Evolutionary conservation across 2,113 vertebrate species (phyloP), one percentile per base, ranked within the genome.

Genomic region (Gavia stellata): DNA sequence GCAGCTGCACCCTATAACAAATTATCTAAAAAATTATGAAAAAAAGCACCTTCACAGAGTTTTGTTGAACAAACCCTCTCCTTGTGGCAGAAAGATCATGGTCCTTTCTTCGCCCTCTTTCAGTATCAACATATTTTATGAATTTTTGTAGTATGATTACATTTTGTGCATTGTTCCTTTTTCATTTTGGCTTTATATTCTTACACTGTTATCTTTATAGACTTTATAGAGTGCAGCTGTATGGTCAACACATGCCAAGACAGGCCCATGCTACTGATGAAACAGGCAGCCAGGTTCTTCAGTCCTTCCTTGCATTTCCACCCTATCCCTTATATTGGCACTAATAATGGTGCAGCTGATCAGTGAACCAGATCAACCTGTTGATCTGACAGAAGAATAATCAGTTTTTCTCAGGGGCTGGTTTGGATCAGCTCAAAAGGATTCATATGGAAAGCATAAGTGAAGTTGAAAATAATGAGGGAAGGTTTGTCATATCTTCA

Each of bases 21-120:
- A 49, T 13, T 47, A 18, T 11, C 12, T 36, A 9, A 47, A 86
- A 56, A 47, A 45, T 3, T 19, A 14, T 28, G 10, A 10, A 4
- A 29, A 58, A 34, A 24, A 3, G 2, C 17, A 18, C 1, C 3
- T 34, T 67, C 2, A 1, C 11, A 47, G 4, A 6, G 1, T 61
- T 77, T 29, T 17, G 14, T n/a, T 7, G 24, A 52, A 73, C 14
- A 86, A 44, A 65, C 3, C 26, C 10, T 18, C 1, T 61, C 5
- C 44, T 12, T 77, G 20, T 65, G 47, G 6, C 3, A 66, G 12
- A 24, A n/a, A 47, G 10, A 11, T 8, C 5, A 6, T 4, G 5
- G 5, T 9, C 3, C 8, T 72, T 56, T 53, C 42, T 71, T 17
- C 4, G 1, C 2, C 3, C 0, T 38, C 18, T 26, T 74, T 80